Conservation (phyloP, 2,888 invertebrate genomes). For the Meta bourneti region DNA sequence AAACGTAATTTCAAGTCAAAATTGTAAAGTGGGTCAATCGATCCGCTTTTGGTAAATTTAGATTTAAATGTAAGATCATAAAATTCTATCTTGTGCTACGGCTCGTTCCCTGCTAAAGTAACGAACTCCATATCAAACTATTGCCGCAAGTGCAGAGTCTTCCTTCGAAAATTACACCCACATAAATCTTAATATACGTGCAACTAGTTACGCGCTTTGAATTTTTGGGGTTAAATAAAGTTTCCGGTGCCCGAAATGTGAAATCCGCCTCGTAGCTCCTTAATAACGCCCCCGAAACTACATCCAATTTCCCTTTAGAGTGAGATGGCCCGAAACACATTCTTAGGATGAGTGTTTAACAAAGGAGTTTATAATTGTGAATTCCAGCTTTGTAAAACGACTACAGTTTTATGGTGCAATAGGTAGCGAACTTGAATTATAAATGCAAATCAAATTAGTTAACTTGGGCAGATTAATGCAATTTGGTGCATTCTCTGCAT, state of each 20-base stretch:
- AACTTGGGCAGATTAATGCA: conserved; percentile 17
- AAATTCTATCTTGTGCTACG: background rate
- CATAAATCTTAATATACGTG: background rate
- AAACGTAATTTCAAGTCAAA: too few relatives aligned
- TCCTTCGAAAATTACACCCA: background rate
- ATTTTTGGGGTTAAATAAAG: background rate
- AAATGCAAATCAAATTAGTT: conserved; percentile 47
- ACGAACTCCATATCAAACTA: background rate
- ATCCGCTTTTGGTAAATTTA: too few relatives aligned
- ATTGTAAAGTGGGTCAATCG: too few relatives aligned
- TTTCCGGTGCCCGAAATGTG: background rate
- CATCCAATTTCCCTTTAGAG: background rate
- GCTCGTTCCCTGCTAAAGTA: background rate
- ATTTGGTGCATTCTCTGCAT: conserved; percentile 13
- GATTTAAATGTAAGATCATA: background rate
- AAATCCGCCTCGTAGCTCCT: background rate
- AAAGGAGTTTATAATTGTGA: conserved; percentile 17
- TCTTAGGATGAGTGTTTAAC: conserved; percentile 6
- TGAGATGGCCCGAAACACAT: background rate
- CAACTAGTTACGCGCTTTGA: background rate
- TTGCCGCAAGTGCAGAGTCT: background rate
- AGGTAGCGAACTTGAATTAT: background rate
- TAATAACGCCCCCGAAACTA: conserved; percentile 9
- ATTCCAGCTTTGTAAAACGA: background rate
- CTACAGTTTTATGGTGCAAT: background rate